Percentiles rank a stretch among this genome's conserved stretches.
Evolutionary conservation across 2,113 vertebrate genomes (phyloP).

Genomic region (Diadophis punctatus): DNA sequence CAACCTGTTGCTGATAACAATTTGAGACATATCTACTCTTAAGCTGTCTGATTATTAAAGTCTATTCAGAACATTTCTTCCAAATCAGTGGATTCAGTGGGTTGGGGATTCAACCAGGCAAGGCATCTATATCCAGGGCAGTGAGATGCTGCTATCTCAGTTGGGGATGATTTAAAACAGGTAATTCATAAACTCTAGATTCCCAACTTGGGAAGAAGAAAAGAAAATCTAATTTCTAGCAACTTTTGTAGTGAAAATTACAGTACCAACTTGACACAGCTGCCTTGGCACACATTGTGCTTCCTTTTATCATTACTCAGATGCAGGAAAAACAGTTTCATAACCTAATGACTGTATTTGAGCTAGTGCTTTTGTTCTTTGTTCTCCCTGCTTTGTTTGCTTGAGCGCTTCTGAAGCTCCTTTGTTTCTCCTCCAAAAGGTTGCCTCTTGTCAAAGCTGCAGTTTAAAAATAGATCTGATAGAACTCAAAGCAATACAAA

Average conservation of each 20-base stretch:
- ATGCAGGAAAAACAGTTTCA: not conserved
- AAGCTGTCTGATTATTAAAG: not conserved
- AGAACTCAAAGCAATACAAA: not conserved
- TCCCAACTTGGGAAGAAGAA: not conserved
- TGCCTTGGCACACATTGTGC: not conserved
- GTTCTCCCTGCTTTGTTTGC: slow-evolving; percentile 10
- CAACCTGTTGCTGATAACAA: not conserved
- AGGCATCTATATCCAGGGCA: not conserved
- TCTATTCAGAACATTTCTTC: not conserved
- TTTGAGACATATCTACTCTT: not conserved
- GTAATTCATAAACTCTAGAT: not conserved
- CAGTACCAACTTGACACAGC: not conserved
- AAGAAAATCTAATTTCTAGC: not conserved
- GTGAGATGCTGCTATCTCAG: not conserved
- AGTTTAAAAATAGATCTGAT: slow-evolving; percentile 16
- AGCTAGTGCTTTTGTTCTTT: slow-evolving; percentile 11
- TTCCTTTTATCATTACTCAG: not conserved
- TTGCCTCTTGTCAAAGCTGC: slow-evolving; percentile 8
- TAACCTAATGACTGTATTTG: slow-evolving; percentile 26
- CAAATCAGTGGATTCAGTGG: not conserved
- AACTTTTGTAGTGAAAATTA: not conserved
- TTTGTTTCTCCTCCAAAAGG: slow-evolving; percentile 28
- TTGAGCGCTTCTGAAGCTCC: not conserved
- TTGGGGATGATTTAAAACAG: not conserved
- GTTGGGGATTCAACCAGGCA: not conserved